Conservation (phyloP, 2,113 vertebrate genomes). For the Actenoides hombroni region DNA sequence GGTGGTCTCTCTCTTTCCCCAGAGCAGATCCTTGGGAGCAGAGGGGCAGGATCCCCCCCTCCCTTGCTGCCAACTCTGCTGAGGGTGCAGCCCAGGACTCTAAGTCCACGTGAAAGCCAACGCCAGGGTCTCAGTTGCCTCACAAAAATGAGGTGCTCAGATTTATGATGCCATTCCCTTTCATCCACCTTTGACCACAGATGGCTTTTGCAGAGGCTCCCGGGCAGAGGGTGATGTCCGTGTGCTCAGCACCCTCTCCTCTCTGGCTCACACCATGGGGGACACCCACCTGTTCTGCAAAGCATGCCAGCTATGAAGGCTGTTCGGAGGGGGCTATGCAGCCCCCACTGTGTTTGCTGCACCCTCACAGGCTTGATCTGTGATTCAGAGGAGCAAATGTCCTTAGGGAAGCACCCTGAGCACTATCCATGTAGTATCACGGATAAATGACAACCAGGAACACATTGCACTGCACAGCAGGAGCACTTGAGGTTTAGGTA, state of each 20-base stretch:
- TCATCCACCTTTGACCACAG: not conserved
- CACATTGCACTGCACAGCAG: not conserved
- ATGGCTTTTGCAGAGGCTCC: not conserved
- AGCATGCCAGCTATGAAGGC: not conserved
- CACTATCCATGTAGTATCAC: rapidly evolving
- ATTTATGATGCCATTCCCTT: not conserved
- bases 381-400: not conserved
- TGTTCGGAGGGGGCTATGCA: too few species aligned
- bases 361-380: not conserved
- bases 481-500: not conserved
- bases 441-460: not conserved
- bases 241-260: rapidly evolving
- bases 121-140: rapidly evolving
- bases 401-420: not conserved
- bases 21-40: not conserved
- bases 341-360: not conserved
- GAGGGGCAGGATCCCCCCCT: not conserved
- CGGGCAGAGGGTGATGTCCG: not conserved
- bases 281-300: not conserved
- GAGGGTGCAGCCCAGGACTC: not conserved
- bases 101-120: not conserved
- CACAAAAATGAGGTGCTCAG: not conserved
- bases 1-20: not conserved
- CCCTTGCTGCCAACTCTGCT: too few species aligned
- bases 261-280: rapidly evolving